Evolutionary conservation across 2,797 vertebrate species (phyloP), one percentile per base, ranked within the genome.

Genomic region (Crenichthys baileyi): DNA sequence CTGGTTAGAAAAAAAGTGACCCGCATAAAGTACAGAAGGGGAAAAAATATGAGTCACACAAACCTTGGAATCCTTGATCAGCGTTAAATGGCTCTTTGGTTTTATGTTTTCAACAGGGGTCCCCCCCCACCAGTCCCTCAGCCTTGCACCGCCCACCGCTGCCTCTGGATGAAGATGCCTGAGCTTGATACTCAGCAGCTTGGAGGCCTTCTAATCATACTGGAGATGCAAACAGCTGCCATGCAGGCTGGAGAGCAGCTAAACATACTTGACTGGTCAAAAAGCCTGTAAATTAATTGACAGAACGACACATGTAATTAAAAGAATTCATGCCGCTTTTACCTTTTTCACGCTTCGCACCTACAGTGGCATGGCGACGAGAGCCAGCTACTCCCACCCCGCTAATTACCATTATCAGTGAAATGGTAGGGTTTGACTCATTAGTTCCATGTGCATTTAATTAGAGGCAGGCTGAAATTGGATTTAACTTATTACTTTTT

Each of bases 401-500:
- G 95, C 97, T 99, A 99, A 99, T 99, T 99, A 99, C 96, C 97
- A 97, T 98, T 98, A 99, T 99, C 98, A 98, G 97, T 96, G 97
- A 96, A 98, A 98, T 96, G 97, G 96, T 97, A 92, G 96, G 97
- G 97, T 96, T 97, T 97, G 98, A 98, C 97, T 99, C 98, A 99
- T 99, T 99, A 99, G 98, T 98, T 98, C 98, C 97, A 97, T 98
- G 98, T 98, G 98, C 98, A 98, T 99, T 99, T 99, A 99, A 99
- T 99, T 99, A 99, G 98, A 98, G 97, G 97, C 97, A 97, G 97
- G 96, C 98, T 98, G 98, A 98, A 99, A 99, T 99, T 99, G 98
- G 98, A 99, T 99, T 99, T 99, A 99, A 99, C 98, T 99, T 99
- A 99, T 99, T 99, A 99, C 98, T 99, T 99, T 98, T 99, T 99